Evolutionary conservation across 2,888 invertebrate genomes (phyloP), one percentile per base, ranked within the genome.

Genomic region (Gymnosoma rotundatum): DNA sequence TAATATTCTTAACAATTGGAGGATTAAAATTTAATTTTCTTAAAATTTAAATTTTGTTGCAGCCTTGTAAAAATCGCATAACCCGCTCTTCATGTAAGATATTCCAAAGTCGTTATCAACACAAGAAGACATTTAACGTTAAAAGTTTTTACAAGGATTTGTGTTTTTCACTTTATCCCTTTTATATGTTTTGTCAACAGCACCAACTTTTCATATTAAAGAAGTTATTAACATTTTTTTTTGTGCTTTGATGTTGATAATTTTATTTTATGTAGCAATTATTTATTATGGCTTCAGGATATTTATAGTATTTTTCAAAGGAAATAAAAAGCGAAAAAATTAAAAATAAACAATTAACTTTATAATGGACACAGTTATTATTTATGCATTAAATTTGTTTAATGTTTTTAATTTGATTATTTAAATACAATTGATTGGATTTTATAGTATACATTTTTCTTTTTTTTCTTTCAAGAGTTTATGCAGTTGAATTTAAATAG

Each of bases 231-330:
- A 61, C 21, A 61, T 74, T 36, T 69, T 48, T 80, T 32, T 6
- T 32, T 32, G 6, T 32, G 32, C 8, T 32, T 74, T 73, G 60
- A 80, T 80, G 74, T 56, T 38, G 63, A 21, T 48, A 56, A 81
- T 63, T 69, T 56, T 48, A 81, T 75, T 81, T 82, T 60, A 76
- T 52, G 64, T 76, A 20, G 36, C 70, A 82, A 70, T 82, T 76
- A 52, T 64, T 70, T 76, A 12, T 58, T 72, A 82, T 73, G 20
- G 70, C 81, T 45, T 58, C n/a, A 82, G 81, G 81, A 38, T 48
- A 82, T 70, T 76, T 52, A 60, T 16, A 14, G 10, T 18, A 6
- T 18, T 64, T n/a, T 54, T 69, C 54, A 69, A 69, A 80, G 74
- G 48, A 48, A 69, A 42, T 25, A 32, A 16, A 25, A 18, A 12